Base-by-base conservation (phyloP, 2,113 vertebrate genomes). In the Nansenia antarctica region DNA sequence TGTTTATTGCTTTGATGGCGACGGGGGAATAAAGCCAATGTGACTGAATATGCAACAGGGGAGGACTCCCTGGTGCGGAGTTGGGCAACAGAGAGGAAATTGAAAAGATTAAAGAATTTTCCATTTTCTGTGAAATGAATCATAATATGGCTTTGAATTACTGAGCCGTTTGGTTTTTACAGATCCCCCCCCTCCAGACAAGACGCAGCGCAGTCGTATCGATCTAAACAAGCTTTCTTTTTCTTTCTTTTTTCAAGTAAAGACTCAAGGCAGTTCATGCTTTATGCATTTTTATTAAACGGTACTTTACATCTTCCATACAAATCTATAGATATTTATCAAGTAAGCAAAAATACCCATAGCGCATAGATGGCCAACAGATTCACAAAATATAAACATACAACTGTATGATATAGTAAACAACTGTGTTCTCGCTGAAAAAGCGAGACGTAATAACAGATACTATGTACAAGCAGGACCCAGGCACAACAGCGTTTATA, bases 381-480 rank as follows among this genome's bases (percentile, higher is more conserved):
- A 62, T 37, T 54, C 20, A 70, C 42, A 32, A 55, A 78, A 61
- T 72, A 68, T 67, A 74, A 42, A 78, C 64, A 66, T 42, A 64
- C 20, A 7, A 32, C n/a, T 60, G 31, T 60, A 60, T 62, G 54
- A 69, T 47, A 60, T 52, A 12, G 62, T 62, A 78, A 74, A 70
- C 76, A 78, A 78, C 66, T 70, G 65, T 45, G 58, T 67, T 62
- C 67, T 62, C 22, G 34, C 27, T n/a, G n/a, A 54, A 49, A 66
- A 69, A 66, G 55, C 30, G 57, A 20, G 29, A 59, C 31, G 29
- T n/a, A 30, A 27, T n/a, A 58, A 39, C 6, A 39, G 53, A 58
- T 58, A 60, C 66, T 60, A n/a, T n/a, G 58, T 60, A 60, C 58
- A 60, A 35, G 32, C n/a, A 5, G 34, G 31, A 60, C 58, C n/a